These are phyloP conservation scores for Alentia gelatinosa DNA, from an alignment of 2,888 invertebrate genomes.

Conservation along the genomic window DNA sequence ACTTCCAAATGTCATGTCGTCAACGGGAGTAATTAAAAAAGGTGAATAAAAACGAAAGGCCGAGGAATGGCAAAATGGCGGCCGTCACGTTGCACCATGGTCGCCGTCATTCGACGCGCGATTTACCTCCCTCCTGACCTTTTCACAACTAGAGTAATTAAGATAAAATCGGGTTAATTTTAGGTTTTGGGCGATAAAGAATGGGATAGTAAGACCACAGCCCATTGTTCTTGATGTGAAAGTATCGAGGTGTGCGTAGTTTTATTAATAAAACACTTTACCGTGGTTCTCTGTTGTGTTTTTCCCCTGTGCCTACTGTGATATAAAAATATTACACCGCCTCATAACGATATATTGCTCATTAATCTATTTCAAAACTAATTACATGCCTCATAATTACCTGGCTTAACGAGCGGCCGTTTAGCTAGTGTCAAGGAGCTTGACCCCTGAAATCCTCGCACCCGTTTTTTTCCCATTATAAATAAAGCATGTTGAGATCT, in stretches of 20 bases:
- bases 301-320: not conserved
- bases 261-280: not conserved
- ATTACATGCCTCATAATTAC: not conserved
- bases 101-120: not conserved
- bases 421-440: not conserved
- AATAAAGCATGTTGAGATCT: too few relatives aligned
- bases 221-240: not conserved
- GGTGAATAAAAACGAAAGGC: not conserved
- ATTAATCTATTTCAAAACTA: not conserved
- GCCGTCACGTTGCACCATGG: not conserved
- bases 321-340: not conserved
- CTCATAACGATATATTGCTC: not conserved
- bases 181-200: slow-evolving; percentile 11
- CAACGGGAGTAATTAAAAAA: not conserved
- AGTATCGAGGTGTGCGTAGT: not conserved
- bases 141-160: not conserved
- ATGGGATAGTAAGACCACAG: not conserved
- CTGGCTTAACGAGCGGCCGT: not conserved
- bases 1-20: not conserved
- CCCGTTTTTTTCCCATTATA: too few relatives aligned
- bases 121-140: not conserved
- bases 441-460: too few relatives aligned
- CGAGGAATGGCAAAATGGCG: not conserved
- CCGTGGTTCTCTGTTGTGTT: not conserved
- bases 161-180: not conserved